A percentile compares a stretch with the other conserved stretches of the same genome.
Conservation (phyloP, 2,888 invertebrate genomes). For the Vesta saturnalis region DNA sequence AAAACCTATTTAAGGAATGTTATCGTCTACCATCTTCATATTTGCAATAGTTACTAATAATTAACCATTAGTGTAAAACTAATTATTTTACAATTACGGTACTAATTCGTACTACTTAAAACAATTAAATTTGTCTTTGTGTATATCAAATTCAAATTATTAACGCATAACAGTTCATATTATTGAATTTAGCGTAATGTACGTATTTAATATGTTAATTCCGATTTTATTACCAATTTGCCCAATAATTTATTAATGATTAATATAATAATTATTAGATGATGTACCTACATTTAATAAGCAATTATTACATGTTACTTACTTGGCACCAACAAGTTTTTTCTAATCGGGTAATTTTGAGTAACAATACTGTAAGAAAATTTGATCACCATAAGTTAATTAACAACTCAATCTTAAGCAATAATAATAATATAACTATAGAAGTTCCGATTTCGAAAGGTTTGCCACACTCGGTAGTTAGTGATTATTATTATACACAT, state of each 20-base stretch:
- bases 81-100: conserved; percentile 35
- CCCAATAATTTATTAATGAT: too few relatives aligned
- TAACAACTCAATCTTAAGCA: conserved; percentile 16
- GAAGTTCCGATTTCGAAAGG: conserved; percentile 40
- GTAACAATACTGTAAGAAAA: too few relatives aligned
- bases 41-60: conserved; percentile 35
- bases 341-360: too few relatives aligned
- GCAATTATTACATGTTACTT: too few relatives aligned
- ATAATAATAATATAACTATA: conserved; percentile 28
- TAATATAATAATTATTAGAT: too few relatives aligned
- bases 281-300: too few relatives aligned
- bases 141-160: neutral
- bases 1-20: conserved; percentile 35
- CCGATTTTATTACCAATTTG: too few relatives aligned
- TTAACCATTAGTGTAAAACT: conserved; percentile 24
- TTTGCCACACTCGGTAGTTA: conserved; percentile 24
- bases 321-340: too few relatives aligned
- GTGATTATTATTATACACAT: conserved; percentile 26
- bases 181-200: neutral
- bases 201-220: too few relatives aligned
- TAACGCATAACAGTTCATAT: too few relatives aligned
- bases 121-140: conserved; percentile 2
- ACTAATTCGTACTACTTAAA: neutral
- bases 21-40: conserved; percentile 41
- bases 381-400: conserved; percentile 5